Evolutionary conservation across 2,888 invertebrate species (phyloP), one percentile per base, ranked within the genome.

Genomic region (Melikaiella ostensackeni): DNA sequence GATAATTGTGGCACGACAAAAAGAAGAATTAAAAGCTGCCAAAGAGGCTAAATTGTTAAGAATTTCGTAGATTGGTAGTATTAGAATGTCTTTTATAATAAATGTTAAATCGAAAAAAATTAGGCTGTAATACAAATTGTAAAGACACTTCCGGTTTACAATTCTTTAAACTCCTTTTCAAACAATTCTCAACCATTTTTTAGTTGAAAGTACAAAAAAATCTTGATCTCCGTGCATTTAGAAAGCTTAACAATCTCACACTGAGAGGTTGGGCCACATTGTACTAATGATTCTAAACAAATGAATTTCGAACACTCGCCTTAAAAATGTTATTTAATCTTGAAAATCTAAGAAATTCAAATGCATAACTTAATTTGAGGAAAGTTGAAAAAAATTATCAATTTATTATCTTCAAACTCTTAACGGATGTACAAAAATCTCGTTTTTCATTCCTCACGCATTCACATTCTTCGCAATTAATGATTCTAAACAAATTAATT

Each of bases 11-110:
- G 96, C 95, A 86, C 93, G 96, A 84, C 97, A 97, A 90, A 94
- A 95, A 88, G 94, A 94, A 87, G 93, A 95, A 85, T 90, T 98
- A 75, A 95, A 96, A 92, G 97, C 97, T 90, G 95, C 95, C 89
- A 95, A 96, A 90, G 97, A 98, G 92, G 96, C 98, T 0, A 98
- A 98, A 93, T 95, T 98, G 95, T 94, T 98, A 86, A 94, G 98
- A 92, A 96, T 96, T 78, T 95, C 92, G 80, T 94, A 92, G 89
- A 83, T 55, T 42, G 13, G 30, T 76, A 70, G 30, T 50, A 35
- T 16, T 24, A 61, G 38, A 30, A 64, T 13, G 24, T 59, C 59
- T 30, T 27, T n/a, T 1, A 27, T 24, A n/a, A n/a, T 35, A 19
- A 19, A 42, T 59, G 16, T 50, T 9, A n/a, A 62, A 33, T 63